These are phyloP conservation scores for Strigamia crassipes DNA, from an alignment of 2,888 invertebrate genomes.

Conservation along the genomic window DNA sequence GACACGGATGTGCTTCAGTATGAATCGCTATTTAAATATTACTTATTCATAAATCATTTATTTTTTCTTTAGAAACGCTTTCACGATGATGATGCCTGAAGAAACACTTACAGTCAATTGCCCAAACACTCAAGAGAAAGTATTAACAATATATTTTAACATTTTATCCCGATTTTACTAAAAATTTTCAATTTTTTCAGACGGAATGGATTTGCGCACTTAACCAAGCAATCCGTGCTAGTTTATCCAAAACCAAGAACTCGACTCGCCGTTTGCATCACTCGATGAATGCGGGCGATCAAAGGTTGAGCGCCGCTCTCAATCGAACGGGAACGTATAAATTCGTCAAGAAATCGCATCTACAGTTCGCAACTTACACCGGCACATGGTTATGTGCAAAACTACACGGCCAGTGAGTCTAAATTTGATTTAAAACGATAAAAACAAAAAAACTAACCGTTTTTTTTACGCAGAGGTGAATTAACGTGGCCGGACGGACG, in stretches of 20 bases:
- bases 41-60: not conserved
- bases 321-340: slow-evolving; percentile 73
- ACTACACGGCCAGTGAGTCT: slow-evolving; percentile 71
- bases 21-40: slow-evolving; percentile 39
- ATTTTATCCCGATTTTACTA: too few species aligned
- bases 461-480: slow-evolving; percentile 65
- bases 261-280: slow-evolving; percentile 56
- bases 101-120: slow-evolving; percentile 73
- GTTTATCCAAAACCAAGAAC: slow-evolving; percentile 62
- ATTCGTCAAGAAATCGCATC: slow-evolving; percentile 72
- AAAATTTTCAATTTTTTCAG: too few species aligned
- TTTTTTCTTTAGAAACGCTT: slow-evolving; percentile 51
- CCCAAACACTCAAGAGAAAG: slow-evolving; percentile 70
- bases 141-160: too few species aligned
- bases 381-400: slow-evolving; percentile 82
- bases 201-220: slow-evolving; percentile 76
- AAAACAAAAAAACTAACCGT: not conserved
- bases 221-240: slow-evolving; percentile 72
- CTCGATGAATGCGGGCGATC: slow-evolving; percentile 51
- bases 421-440: slow-evolving; percentile 5
- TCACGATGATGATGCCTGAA: slow-evolving; percentile 73
- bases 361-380: slow-evolving; percentile 76
- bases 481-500: slow-evolving; percentile 81
- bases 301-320: slow-evolving; percentile 69
- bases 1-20: slow-evolving; percentile 68